Evolutionary conservation across 1,140 invertebrate genomes (phyloP).

Genomic region (Diplogasteroides magnus): DNA sequence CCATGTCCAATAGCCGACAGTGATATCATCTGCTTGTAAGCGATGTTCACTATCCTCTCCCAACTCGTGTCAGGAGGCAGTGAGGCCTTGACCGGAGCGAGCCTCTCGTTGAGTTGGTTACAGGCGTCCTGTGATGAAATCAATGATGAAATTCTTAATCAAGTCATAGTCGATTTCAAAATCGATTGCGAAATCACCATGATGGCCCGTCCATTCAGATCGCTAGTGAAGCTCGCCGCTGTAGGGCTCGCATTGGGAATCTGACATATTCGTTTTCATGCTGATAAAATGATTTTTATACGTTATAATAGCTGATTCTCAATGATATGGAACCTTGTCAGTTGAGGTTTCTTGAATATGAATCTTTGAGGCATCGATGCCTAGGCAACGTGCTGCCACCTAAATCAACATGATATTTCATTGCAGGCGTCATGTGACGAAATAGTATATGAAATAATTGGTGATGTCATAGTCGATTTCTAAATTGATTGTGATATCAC

Average conservation of each 20-base stretch:
- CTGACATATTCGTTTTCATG: not conserved
- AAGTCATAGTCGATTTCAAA: no score
- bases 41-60: constrained; percentile 76
- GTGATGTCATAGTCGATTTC: no score
- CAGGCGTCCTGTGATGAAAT: constrained; percentile 70
- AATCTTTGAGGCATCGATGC: constrained; percentile 71
- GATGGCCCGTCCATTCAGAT: constrained; percentile 90
- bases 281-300: no score
- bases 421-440: constrained; percentile 72
- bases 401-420: no score
- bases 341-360: constrained; percentile 81
- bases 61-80: constrained; percentile 75
- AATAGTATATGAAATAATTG: no score
- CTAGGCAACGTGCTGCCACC: constrained; percentile 66
- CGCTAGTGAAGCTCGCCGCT: constrained; percentile 81
- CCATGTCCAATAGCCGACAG: constrained; percentile 82
- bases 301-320: no score
- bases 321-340: constrained; percentile 71
- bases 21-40: constrained; percentile 74
- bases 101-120: constrained; percentile 68
- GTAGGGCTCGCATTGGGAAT: constrained; percentile 87
- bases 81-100: constrained; percentile 71
- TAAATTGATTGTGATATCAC: no score
- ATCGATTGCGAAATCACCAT: no score
- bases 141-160: no score